Conservation (phyloP, 2,797 vertebrate species). For the Neopelma chrysocephalum region DNA sequence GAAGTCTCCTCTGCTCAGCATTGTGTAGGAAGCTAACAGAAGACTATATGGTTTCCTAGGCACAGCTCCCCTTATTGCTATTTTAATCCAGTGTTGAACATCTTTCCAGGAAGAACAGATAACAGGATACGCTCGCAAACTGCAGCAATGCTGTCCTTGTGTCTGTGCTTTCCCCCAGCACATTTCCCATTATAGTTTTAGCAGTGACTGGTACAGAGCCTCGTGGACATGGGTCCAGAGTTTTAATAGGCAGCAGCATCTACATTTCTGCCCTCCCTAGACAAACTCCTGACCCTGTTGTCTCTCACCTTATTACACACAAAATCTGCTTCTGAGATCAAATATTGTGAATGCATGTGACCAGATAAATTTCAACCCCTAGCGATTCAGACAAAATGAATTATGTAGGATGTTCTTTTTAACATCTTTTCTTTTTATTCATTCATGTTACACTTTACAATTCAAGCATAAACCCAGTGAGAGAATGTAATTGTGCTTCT, state of each 20-base stretch:
- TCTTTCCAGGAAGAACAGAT: conserved; percentile 54
- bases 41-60: conserved; percentile 38
- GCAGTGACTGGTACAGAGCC: background rate
- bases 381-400: background rate
- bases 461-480: background rate
- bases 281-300: background rate
- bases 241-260: background rate
- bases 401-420: background rate
- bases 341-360: background rate
- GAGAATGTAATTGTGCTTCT: background rate
- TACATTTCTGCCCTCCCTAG: background rate
- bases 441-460: background rate
- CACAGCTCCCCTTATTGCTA: conserved; percentile 47
- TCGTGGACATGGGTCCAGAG: background rate
- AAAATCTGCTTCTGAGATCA: background rate
- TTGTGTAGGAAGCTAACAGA: conserved; percentile 47
- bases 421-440: background rate
- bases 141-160: background rate
- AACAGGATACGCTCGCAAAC: background rate
- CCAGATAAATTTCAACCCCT: background rate
- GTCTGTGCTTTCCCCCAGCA: background rate
- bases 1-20: conserved; percentile 43
- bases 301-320: background rate
- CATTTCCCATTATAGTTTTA: background rate
- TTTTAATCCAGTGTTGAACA: conserved; percentile 50